phyloP scores from a whole-genome alignment of 2,797 vertebrate genomes.

The Novumbra hubbsi region DNA sequence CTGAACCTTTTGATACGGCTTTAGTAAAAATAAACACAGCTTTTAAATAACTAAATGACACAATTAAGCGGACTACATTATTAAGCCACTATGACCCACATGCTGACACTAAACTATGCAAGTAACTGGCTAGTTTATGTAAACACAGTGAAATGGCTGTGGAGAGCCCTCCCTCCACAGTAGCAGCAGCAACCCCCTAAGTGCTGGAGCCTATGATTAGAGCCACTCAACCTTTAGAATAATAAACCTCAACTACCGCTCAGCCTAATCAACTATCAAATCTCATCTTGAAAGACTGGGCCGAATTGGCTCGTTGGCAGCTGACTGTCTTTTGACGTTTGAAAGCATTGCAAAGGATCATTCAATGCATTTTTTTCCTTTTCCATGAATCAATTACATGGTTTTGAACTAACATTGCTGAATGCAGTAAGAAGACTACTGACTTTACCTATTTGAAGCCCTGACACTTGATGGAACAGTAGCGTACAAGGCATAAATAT shows the following conservation, averaged over 20 bases:
- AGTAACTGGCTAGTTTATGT: constrained; percentile 69
- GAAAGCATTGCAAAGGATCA: constrained; percentile 24
- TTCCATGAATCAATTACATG: too few relatives aligned
- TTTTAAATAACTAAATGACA: constrained; percentile 60
- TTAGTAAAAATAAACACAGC: constrained; percentile 63
- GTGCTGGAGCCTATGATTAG: constrained; percentile 64
- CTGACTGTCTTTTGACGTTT: constrained; percentile 56
- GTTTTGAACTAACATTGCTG: too few relatives aligned
- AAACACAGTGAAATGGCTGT: constrained; percentile 63
- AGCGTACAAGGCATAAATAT: background rate
- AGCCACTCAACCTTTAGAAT: constrained; percentile 63
- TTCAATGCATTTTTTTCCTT: background rate
- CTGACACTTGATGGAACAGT: too few relatives aligned
- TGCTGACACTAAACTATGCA: constrained; percentile 65
- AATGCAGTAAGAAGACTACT: too few relatives aligned
- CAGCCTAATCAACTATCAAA: constrained; percentile 55
- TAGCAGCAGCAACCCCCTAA: constrained; percentile 64
- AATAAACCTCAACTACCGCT: constrained; percentile 65
- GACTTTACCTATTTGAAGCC: too few relatives aligned
- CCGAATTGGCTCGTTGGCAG: constrained; percentile 41
- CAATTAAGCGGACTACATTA: constrained; percentile 58
- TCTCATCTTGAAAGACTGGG: constrained; percentile 40
- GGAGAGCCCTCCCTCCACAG: constrained; percentile 52
- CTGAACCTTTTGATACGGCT: constrained; percentile 51
- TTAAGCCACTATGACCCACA: constrained; percentile 65